phyloP scores from a whole-genome alignment of 2,888 invertebrate genomes.

The Subacronicta megacephala region DNA sequence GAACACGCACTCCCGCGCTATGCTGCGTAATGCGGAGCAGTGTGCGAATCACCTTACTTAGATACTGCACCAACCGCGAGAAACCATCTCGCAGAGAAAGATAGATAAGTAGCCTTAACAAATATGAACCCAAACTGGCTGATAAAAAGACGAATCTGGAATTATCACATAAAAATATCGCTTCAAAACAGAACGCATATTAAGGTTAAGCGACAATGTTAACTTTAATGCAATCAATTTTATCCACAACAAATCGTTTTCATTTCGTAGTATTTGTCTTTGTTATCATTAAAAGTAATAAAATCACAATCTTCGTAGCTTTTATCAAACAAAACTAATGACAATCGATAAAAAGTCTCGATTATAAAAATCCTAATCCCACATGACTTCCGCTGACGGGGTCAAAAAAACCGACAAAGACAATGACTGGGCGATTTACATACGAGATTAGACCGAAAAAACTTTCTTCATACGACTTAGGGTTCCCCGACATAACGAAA shows the following conservation, averaged over 20 bases:
- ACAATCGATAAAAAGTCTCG: constrained; percentile 51
- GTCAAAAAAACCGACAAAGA: constrained; percentile 70
- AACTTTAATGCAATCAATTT: not conserved
- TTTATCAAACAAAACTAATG: constrained; percentile 38
- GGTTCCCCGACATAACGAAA: constrained; percentile 34
- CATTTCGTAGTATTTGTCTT: not conserved
- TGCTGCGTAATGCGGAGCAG: too few species aligned
- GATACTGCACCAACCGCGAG: too few species aligned
- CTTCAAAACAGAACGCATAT: not conserved
- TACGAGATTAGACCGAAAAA: constrained; percentile 79
- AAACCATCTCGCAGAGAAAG: too few species aligned
- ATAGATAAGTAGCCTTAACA: too few species aligned
- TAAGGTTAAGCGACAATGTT: too few species aligned
- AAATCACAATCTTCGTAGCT: constrained; percentile 31
- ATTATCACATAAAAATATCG: not conserved
- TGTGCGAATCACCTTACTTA: too few species aligned
- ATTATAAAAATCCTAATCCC: constrained; percentile 71
- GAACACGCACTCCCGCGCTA: too few species aligned
- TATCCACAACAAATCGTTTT: not conserved
- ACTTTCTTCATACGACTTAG: constrained; percentile 62
- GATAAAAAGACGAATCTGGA: too few species aligned
- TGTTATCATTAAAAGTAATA: constrained; percentile 12
- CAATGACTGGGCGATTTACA: constrained; percentile 87
- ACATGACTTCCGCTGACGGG: constrained; percentile 72
- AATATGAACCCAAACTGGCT: too few species aligned